These are phyloP conservation scores for Monopterus albus DNA, from an alignment of 2,113 vertebrate species.

Conservation along the genomic window DNA sequence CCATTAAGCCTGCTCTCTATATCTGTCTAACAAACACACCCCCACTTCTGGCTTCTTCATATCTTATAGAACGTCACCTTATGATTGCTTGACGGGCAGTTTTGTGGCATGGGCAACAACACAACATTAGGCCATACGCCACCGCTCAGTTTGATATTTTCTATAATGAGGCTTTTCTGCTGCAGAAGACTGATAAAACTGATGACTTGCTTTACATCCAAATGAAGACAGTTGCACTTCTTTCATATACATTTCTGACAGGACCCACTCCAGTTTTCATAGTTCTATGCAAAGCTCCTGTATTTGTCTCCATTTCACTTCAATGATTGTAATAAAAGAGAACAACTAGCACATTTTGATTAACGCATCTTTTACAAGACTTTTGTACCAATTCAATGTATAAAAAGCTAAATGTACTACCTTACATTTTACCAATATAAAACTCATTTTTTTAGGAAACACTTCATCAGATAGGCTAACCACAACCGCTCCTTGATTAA, in stretches of 20 bases:
- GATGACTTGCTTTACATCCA: constrained; percentile 33
- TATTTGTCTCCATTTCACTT: constrained; percentile 77
- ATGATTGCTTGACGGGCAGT: constrained; percentile 42
- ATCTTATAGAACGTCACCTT: constrained; percentile 40
- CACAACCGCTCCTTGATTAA: too few species aligned
- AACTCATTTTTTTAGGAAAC: too few species aligned
- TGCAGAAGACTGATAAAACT: constrained; percentile 36
- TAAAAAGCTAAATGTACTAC: neutral
- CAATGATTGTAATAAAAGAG: constrained; percentile 81
- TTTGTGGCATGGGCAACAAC: constrained; percentile 52
- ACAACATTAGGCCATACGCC: constrained; percentile 30
- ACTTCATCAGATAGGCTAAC: too few species aligned
- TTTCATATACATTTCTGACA: constrained; percentile 52
- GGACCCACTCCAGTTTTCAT: constrained; percentile 69
- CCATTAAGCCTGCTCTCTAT: constrained; percentile 63
- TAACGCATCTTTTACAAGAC: constrained; percentile 3
- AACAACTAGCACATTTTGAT: constrained; percentile 70
- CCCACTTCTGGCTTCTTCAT: constrained; percentile 26
- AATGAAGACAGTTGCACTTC: constrained; percentile 38
- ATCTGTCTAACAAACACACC: constrained; percentile 58
- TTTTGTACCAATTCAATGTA: neutral
- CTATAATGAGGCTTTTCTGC: constrained; percentile 52
- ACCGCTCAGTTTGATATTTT: constrained; percentile 30
- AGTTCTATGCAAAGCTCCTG: constrained; percentile 82
- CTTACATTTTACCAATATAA: too few species aligned